A percentile compares a stretch with the other conserved stretches of the same genome.
These are phyloP conservation scores for Asobara japonica DNA, from an alignment of 1,140 invertebrate genomes.

Conservation along the genomic window DNA sequence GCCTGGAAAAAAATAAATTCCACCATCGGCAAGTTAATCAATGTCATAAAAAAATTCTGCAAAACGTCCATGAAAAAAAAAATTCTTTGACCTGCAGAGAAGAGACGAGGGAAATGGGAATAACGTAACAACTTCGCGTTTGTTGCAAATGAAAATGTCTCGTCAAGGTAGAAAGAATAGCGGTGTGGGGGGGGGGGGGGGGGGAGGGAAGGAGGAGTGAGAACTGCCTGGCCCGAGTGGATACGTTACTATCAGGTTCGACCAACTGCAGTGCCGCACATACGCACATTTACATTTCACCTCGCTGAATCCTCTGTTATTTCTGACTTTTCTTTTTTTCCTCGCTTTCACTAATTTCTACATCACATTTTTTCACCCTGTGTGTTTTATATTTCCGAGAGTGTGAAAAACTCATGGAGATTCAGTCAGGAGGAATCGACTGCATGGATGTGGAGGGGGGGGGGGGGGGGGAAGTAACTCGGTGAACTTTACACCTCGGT, in stretches of 20 bases:
- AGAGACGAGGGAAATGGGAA: background rate
- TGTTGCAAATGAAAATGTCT: slow-evolving; percentile 26
- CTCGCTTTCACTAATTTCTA: slow-evolving; percentile 13
- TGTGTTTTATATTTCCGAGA: background rate
- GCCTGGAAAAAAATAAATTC: no score
- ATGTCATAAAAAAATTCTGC: background rate
- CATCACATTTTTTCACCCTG: background rate
- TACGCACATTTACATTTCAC: slow-evolving; percentile 22
- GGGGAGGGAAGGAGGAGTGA: background rate
- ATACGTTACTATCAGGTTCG: slow-evolving; percentile 27
- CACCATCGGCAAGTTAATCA: no score
- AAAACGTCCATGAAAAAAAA: background rate
- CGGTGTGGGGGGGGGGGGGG: background rate
- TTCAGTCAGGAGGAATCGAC: slow-evolving; percentile 11
- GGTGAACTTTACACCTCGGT: background rate
- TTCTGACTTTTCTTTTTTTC: background rate
- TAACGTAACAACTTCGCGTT: slow-evolving; percentile 8
- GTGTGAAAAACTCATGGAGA: slow-evolving; percentile 13
- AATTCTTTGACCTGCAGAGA: background rate
- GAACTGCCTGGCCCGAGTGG: slow-evolving; percentile 13
- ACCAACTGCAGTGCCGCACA: slow-evolving; percentile 17
- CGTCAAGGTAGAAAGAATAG: background rate
- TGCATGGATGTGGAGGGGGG: no score
- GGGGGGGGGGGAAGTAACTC: background rate
- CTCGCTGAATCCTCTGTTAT: slow-evolving; percentile 26